These are phyloP conservation scores for Zapornia atra DNA, from an alignment of 2,113 vertebrate genomes.

Conservation along the genomic window DNA sequence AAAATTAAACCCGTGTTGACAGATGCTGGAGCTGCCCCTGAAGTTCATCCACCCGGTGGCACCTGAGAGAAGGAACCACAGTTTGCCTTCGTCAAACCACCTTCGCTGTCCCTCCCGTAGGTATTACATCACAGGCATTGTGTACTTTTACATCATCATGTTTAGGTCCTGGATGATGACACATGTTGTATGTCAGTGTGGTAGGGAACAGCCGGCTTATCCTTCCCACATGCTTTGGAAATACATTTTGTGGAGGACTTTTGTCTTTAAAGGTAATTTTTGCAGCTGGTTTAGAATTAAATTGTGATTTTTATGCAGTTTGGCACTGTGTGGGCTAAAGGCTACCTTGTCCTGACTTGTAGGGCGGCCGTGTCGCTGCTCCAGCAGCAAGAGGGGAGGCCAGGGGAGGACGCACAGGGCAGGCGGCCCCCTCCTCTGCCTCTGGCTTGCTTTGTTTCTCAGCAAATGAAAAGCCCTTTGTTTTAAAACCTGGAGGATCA, in stretches of 20 bases:
- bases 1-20: background rate
- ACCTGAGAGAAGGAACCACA: background rate
- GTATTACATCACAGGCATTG: background rate
- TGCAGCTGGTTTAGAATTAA: background rate
- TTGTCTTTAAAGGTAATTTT: background rate
- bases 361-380: background rate
- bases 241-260: background rate
- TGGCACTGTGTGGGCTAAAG: accelerated
- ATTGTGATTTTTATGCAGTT: background rate
- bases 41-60: background rate
- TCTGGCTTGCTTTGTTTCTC: background rate
- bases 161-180: background rate
- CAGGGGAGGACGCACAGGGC: accelerated
- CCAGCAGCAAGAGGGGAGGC: no score
- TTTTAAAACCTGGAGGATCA: background rate
- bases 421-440: no score
- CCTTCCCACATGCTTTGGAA: accelerated
- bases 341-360: background rate
- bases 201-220: no score
- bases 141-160: background rate
- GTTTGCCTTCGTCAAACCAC: background rate
- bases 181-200: accelerated
- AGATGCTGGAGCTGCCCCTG: background rate
- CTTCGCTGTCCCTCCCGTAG: accelerated
- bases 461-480: background rate